Evolutionary conservation across 2,797 vertebrate genomes (phyloP).

Genomic region (Trematomus bernacchii): DNA sequence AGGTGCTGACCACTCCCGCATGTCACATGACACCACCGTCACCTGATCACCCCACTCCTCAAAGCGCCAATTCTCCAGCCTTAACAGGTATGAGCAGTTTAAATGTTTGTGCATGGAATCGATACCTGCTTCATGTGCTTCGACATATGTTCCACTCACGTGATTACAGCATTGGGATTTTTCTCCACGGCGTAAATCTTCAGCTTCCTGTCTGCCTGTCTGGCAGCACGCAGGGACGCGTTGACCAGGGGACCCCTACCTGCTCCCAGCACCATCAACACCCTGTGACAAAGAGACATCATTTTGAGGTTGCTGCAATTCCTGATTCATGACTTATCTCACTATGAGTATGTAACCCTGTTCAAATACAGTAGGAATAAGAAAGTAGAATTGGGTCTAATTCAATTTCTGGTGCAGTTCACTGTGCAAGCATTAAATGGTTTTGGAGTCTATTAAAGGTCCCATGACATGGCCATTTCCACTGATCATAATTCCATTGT

Average conservation of each 20-base stretch:
- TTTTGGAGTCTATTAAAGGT: too few relatives aligned
- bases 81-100: conserved; percentile 50
- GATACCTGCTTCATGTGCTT: background rate
- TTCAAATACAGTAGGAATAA: background rate
- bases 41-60: conserved; percentile 97
- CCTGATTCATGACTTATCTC: background rate
- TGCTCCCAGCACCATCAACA: conserved; percentile 94
- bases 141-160: conserved; percentile 82
- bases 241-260: conserved; percentile 94
- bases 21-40: conserved; percentile 93
- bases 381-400: too few relatives aligned
- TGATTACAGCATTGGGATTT: conserved; percentile 94
- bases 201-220: conserved; percentile 89
- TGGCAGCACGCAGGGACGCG: conserved; percentile 91
- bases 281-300: conserved; percentile 73
- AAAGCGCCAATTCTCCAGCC: conserved; percentile 94
- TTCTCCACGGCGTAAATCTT: conserved; percentile 94
- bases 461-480: too few relatives aligned
- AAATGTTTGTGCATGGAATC: background rate
- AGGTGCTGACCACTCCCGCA: conserved; percentile 93
- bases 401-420: too few relatives aligned
- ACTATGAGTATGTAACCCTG: background rate
- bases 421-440: too few relatives aligned
- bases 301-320: background rate
- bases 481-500: too few relatives aligned